These are phyloP conservation scores for Drosophila arawakana DNA, from an alignment of 1,140 invertebrate species.

Conservation along the genomic window DNA sequence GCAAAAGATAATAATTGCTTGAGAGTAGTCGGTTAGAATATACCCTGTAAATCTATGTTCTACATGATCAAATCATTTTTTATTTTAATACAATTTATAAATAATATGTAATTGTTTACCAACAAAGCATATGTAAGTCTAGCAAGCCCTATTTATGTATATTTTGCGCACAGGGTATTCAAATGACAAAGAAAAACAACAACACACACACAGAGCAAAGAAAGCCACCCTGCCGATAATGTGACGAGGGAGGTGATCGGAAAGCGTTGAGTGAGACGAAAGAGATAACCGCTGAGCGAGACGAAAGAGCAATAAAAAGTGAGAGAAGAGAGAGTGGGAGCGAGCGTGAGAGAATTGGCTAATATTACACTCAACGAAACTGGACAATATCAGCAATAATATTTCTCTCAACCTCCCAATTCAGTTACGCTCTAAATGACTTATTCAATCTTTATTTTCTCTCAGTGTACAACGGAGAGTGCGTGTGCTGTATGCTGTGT, in stretches of 20 bases:
- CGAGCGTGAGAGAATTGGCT: conserved; percentile 8
- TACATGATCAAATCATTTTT: neutral
- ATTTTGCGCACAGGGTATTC: neutral
- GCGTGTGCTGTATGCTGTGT: conserved; percentile 45
- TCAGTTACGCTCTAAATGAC: neutral
- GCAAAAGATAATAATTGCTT: neutral
- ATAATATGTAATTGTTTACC: too few relatives aligned
- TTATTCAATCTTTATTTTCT: conserved; percentile 2
- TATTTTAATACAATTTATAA: too few relatives aligned
- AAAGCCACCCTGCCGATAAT: conserved; percentile 56
- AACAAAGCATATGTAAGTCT: neutral
- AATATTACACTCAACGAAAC: conserved; percentile 9
- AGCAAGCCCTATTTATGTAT: neutral
- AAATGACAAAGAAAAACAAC: conserved; percentile 35
- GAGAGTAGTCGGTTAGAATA: neutral
- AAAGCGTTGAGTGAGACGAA: conserved; percentile 3
- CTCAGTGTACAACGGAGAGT: conserved; percentile 22
- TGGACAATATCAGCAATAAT: neutral
- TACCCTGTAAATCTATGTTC: neutral
- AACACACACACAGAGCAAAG: conserved; percentile 51
- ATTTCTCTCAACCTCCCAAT: neutral
- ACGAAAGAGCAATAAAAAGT: neutral
- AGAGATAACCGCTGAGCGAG: neutral
- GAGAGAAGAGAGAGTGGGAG: conserved; percentile 15
- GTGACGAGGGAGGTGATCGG: conserved; percentile 20